Evolutionary conservation across 2,113 vertebrate species (phyloP).

Genomic region (Cynopterus brachyotis): DNA sequence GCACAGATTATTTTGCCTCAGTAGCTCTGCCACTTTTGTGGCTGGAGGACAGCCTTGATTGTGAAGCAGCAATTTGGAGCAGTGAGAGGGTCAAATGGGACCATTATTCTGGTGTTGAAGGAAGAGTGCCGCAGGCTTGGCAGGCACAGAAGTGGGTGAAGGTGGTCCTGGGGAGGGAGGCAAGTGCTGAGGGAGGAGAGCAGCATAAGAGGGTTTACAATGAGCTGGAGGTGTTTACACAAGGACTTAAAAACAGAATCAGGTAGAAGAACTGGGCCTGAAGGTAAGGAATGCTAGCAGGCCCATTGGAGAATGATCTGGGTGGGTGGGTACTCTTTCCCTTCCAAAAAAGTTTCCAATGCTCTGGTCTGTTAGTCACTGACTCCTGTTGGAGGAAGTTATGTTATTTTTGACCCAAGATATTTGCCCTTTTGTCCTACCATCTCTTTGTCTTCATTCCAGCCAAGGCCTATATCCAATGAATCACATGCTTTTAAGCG

Average conservation of each 20-base stretch:
- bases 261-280: background rate
- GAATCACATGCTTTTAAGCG: background rate
- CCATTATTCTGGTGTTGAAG: slow-evolving; percentile 34
- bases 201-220: background rate
- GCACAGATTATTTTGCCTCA: slow-evolving; percentile 76
- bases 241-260: background rate
- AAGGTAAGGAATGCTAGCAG: background rate
- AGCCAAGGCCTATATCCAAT: background rate
- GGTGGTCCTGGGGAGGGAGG: background rate
- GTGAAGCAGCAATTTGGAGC: slow-evolving; percentile 64
- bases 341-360: background rate
- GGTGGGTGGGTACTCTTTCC: background rate
- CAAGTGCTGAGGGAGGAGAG: background rate
- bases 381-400: background rate
- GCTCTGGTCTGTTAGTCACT: background rate
- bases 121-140: background rate
- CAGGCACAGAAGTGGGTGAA: background rate
- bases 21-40: slow-evolving; percentile 64
- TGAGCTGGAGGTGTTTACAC: background rate
- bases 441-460: background rate
- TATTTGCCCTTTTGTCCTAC: background rate
- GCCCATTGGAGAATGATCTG: background rate
- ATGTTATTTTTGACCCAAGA: background rate
- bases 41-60: slow-evolving; percentile 59
- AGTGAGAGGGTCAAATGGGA: slow-evolving; percentile 26